Evolutionary conservation across 2,888 invertebrate species (phyloP).

Genomic region (Nipponacmea schrenckii): DNA sequence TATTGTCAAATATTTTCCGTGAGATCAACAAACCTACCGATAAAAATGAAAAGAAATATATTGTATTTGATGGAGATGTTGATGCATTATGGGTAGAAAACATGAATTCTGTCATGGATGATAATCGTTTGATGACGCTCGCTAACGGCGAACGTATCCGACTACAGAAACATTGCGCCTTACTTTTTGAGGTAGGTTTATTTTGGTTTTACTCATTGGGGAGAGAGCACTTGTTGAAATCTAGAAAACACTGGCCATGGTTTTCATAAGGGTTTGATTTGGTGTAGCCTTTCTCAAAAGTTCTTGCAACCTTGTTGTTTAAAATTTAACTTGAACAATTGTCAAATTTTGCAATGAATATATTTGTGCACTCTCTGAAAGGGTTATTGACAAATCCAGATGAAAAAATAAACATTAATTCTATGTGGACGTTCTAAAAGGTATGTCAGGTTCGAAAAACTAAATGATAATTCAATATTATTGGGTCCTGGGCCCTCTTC

Average conservation of each 20-base stretch:
- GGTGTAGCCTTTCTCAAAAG: background rate
- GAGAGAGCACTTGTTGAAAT: background rate
- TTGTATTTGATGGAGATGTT: slow-evolving; percentile 92
- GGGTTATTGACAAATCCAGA: too few species aligned
- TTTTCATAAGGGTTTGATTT: background rate
- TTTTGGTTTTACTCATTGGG: background rate
- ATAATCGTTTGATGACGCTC: slow-evolving; percentile 87
- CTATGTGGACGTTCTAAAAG: too few species aligned
- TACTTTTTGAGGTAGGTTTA: slow-evolving; percentile 81
- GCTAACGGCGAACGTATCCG: slow-evolving; percentile 91
- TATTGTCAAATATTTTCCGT: slow-evolving; percentile 89
- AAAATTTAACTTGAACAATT: too few species aligned
- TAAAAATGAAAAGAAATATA: slow-evolving; percentile 81
- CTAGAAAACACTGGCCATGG: background rate
- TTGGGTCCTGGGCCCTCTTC: too few species aligned
- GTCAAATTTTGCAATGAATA: too few species aligned
- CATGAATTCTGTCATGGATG: slow-evolving; percentile 98
- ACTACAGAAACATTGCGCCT: slow-evolving; percentile 81
- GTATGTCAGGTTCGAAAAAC: too few species aligned
- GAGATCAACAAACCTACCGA: slow-evolving; percentile 85
- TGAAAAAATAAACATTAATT: too few species aligned
- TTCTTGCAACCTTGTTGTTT: too few species aligned
- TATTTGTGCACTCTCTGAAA: too few species aligned
- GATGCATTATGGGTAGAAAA: slow-evolving; percentile 96
- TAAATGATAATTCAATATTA: too few species aligned